Evolutionary conservation across 2,888 invertebrate genomes (phyloP).

Genomic region (Ectemnius cavifrons): DNA sequence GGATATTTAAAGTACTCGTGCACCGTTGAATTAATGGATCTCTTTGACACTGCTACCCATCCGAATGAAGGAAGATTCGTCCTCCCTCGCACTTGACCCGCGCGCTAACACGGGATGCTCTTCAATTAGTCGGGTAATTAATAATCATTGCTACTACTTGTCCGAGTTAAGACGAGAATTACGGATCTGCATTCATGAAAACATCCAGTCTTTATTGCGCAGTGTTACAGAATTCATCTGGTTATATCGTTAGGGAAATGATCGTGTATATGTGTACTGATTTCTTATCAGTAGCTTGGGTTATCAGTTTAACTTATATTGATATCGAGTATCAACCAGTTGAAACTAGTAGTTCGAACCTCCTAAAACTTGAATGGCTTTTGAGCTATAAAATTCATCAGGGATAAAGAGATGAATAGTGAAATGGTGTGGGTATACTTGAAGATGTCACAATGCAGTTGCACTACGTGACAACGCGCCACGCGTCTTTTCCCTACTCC

Average conservation of each 20-base stretch:
- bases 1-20: too few relatives aligned
- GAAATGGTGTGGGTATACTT: conserved; percentile 49
- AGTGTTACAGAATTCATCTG: too few relatives aligned
- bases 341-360: too few relatives aligned
- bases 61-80: neutral
- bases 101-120: conserved; percentile 24
- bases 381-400: neutral
- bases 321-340: neutral
- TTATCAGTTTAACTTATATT: conserved; percentile 49
- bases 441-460: conserved; percentile 71
- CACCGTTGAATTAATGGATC: neutral
- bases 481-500: conserved; percentile 71
- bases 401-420: conserved; percentile 24
- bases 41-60: neutral
- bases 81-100: too few relatives aligned
- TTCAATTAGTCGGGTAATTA: conserved; percentile 55
- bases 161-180: conserved; percentile 43
- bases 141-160: conserved; percentile 57
- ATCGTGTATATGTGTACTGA: too few relatives aligned
- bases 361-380: too few relatives aligned
- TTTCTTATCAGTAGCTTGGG: conserved; percentile 47
- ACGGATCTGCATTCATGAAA: too few relatives aligned
- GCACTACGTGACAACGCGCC: conserved; percentile 70
- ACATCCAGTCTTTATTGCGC: too few relatives aligned
- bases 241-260: too few relatives aligned